Percentiles rank a stretch among this genome's conserved stretches.
These are phyloP conservation scores for Eretmodus cyanostictus DNA, from an alignment of 2,113 vertebrate species.

Conservation along the genomic window DNA sequence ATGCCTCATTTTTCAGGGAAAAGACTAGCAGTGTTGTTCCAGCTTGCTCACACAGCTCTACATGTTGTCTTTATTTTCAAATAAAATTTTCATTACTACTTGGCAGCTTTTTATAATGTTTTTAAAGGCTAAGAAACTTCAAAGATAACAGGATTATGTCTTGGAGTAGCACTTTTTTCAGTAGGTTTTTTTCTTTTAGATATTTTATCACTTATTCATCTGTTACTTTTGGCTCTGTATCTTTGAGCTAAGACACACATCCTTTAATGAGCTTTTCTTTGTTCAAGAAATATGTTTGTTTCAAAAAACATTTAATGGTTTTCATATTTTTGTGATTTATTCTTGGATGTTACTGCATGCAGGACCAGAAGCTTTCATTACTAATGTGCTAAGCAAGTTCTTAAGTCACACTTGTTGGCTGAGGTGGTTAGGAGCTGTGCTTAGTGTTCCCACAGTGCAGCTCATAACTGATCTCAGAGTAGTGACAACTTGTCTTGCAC, in stretches of 20 bases:
- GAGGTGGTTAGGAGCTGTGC: not conserved
- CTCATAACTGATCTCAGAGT: not conserved
- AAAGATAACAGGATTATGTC: not conserved
- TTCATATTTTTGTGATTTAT: not conserved
- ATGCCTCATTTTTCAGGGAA: not conserved
- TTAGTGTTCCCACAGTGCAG: not conserved
- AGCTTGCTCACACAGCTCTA: not conserved
- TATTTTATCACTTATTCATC: not conserved
- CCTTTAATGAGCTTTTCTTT: not conserved
- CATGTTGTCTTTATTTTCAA: not conserved
- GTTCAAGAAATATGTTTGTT: not conserved
- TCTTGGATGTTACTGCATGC: not conserved
- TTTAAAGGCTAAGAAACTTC: not conserved
- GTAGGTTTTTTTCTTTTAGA: not conserved
- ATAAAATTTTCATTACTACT: not conserved
- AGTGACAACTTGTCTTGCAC: not conserved
- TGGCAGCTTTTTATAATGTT: not conserved
- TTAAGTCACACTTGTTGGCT: not conserved
- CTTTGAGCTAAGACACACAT: not conserved
- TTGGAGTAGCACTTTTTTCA: not conserved
- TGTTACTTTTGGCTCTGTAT: not conserved
- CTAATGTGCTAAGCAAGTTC: not conserved
- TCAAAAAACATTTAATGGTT: not conserved
- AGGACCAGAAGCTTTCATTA: not conserved
- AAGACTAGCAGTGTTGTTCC: not conserved